These are phyloP conservation scores for Drosophila guanche DNA, from an alignment of 1,140 invertebrate genomes.

Conservation along the genomic window DNA sequence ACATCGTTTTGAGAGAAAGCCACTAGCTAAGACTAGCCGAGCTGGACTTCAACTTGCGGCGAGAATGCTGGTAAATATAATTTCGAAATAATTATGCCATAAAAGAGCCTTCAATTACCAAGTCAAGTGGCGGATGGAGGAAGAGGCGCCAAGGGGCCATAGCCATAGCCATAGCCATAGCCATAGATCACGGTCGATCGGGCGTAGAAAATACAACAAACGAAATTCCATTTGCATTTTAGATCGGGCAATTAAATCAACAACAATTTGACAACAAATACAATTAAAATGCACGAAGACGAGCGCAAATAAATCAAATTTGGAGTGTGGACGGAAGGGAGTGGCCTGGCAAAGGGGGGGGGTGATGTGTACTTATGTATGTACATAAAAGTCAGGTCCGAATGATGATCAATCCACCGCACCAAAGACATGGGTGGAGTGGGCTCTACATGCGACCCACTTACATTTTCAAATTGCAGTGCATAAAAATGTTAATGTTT, in stretches of 20 bases:
- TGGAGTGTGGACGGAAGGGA: no score
- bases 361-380: neutral
- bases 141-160: slow-evolving; percentile 27
- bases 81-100: slow-evolving; percentile 7
- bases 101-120: neutral
- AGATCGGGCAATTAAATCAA: slow-evolving; percentile 43
- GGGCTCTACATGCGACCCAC: slow-evolving; percentile 2
- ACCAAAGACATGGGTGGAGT: no score
- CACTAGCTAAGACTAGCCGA: no score
- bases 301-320: slow-evolving; percentile 46
- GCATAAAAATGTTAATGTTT: slow-evolving; percentile 15
- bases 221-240: slow-evolving; percentile 35
- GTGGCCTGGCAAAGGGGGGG: neutral
- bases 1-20: no score
- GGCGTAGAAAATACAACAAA: slow-evolving; percentile 13
- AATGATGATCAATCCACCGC: no score
- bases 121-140: no score
- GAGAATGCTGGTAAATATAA: no score
- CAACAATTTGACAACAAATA: slow-evolving; percentile 38
- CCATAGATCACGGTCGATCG: slow-evolving; percentile 50
- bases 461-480: slow-evolving; percentile 15
- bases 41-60: no score
- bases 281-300: slow-evolving; percentile 47
- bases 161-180: slow-evolving; percentile 3
- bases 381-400: slow-evolving; percentile 10